phyloP scores from a whole-genome alignment of 2,797 vertebrate genomes.

The Sebastes umbrosus region DNA sequence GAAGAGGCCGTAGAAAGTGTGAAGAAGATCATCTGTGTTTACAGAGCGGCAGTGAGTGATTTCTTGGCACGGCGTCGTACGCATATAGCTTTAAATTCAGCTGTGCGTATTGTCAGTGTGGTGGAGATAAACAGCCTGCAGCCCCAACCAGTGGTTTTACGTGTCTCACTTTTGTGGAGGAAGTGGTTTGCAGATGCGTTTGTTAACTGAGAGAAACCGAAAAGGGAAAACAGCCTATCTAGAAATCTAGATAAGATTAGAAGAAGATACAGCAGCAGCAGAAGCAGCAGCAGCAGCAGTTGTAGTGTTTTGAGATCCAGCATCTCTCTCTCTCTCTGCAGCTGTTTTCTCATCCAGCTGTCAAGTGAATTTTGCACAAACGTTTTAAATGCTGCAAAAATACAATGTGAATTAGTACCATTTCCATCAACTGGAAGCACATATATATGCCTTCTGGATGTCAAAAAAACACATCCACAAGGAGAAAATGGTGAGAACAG shows the following conservation, averaged over 20 bases:
- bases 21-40: slow-evolving; percentile 52
- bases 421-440: slow-evolving; percentile 31
- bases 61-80: slow-evolving; percentile 15
- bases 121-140: slow-evolving; percentile 2
- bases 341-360: slow-evolving; percentile 55
- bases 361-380: slow-evolving; percentile 60
- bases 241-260: not conserved
- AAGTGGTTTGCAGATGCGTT: slow-evolving; percentile 18
- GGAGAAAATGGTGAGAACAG: not conserved
- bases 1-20: slow-evolving; percentile 31
- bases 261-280: not conserved
- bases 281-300: not conserved
- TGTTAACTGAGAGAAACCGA: slow-evolving; percentile 4
- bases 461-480: not conserved
- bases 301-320: slow-evolving; percentile 3
- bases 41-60: slow-evolving; percentile 25
- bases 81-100: slow-evolving; percentile 29
- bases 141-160: not conserved
- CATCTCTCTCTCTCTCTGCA: slow-evolving; percentile 31
- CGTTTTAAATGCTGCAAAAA: slow-evolving; percentile 45
- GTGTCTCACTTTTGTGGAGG: not conserved
- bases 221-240: not conserved
- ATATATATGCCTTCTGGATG: slow-evolving; percentile 14
- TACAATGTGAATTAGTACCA: slow-evolving; percentile 35
- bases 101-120: slow-evolving; percentile 33